Percentiles rank a stretch among this genome's conserved stretches.
Conservation (phyloP, 1,140 invertebrate species). For the Drosophila sucinea region DNA sequence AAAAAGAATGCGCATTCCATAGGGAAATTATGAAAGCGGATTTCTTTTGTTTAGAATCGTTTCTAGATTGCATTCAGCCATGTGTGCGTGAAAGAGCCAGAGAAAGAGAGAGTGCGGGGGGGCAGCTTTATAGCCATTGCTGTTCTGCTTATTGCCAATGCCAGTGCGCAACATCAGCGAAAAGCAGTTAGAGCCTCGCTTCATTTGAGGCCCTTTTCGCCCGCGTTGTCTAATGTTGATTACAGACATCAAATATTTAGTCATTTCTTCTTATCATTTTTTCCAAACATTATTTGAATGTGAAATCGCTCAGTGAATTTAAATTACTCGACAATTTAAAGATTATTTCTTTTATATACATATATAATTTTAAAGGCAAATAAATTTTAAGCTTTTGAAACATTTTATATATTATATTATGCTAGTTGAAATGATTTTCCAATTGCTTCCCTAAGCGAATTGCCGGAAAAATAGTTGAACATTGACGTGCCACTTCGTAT, state of each 20-base stretch:
- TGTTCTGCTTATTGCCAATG: constrained; percentile 76
- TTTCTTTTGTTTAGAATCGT: constrained; percentile 81
- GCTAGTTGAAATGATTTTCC: not conserved
- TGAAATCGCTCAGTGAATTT: not conserved
- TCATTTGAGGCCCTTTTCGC: constrained; percentile 38
- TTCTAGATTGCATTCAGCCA: constrained; percentile 76
- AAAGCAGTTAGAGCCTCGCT: constrained; percentile 34
- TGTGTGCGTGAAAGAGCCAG: constrained; percentile 27
- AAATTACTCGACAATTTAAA: not conserved
- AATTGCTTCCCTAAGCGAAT: not conserved
- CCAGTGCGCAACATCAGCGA: constrained; percentile 49
- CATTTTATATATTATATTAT: not conserved
- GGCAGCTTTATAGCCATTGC: constrained; percentile 53
- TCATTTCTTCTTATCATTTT: constrained; percentile 32
- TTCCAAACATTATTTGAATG: constrained; percentile 21
- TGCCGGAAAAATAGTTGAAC: not conserved
- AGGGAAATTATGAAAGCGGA: constrained; percentile 81
- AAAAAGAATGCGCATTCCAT: constrained; percentile 80
- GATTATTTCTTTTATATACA: not conserved
- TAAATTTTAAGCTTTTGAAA: not conserved
- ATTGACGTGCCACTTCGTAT: constrained; percentile 17
- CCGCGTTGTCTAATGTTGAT: constrained; percentile 46
- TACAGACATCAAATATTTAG: constrained; percentile 63
- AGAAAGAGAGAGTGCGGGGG: constrained; percentile 3
- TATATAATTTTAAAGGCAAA: not conserved